These are phyloP conservation scores for Rotaria socialis DNA, from an alignment of 2,888 invertebrate species.

Conservation along the genomic window DNA sequence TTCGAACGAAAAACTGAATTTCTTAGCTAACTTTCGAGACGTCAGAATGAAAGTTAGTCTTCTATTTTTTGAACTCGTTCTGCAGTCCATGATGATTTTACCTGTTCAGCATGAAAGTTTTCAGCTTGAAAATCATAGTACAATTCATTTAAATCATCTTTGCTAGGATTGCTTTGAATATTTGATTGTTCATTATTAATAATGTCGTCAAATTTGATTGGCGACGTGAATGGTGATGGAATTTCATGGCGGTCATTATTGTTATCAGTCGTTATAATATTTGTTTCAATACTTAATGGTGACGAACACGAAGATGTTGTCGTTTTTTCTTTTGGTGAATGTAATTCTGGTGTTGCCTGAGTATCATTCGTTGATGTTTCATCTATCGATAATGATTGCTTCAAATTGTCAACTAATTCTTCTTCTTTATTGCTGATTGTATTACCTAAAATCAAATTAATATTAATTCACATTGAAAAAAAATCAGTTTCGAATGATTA, in stretches of 20 bases:
- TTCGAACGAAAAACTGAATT: no score
- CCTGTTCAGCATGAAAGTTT: slow-evolving; percentile 32
- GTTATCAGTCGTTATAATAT: neutral
- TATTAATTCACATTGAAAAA: no score
- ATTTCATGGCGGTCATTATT: neutral
- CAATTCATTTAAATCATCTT: neutral
- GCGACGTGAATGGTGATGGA: neutral
- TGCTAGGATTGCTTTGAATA: neutral
- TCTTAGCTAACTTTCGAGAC: no score
- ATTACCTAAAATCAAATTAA: neutral
- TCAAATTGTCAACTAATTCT: neutral
- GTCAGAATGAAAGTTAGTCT: no score
- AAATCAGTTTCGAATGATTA: no score
- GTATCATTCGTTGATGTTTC: neutral
- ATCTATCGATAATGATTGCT: neutral
- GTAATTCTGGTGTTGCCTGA: no score
- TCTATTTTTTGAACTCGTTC: no score
- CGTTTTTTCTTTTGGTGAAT: neutral
- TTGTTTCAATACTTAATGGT: neutral
- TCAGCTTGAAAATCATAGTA: slow-evolving; percentile 18
- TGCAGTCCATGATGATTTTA: neutral
- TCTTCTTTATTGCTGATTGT: neutral
- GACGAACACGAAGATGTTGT: neutral
- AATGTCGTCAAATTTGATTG: neutral
- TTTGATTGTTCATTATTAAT: neutral